A percentile compares a stretch with the other conserved stretches of the same genome.
These are phyloP conservation scores for Pseudorasbora parva DNA, from an alignment of 2,113 vertebrate genomes.

Conservation along the genomic window DNA sequence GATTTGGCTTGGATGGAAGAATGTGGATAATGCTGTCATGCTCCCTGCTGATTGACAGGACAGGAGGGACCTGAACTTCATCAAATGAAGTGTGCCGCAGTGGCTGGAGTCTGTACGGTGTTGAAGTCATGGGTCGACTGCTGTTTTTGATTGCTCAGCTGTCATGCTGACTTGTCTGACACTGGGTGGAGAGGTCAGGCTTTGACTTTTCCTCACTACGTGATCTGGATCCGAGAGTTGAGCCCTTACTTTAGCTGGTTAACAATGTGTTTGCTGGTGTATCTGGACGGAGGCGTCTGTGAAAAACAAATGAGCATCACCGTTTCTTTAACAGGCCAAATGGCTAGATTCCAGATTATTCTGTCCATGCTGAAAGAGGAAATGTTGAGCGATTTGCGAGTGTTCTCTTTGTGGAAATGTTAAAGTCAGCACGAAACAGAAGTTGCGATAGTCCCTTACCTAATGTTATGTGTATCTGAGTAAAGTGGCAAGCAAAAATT, in stretches of 20 bases:
- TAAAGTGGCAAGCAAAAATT: too few relatives aligned
- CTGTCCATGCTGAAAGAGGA: not conserved
- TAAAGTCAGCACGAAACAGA: too few relatives aligned
- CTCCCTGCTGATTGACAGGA: conserved; percentile 40
- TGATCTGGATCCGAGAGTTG: conserved; percentile 38
- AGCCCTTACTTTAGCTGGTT: not conserved
- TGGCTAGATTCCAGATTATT: not conserved
- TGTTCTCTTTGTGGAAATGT: not conserved
- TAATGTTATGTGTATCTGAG: too few relatives aligned
- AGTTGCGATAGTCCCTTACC: too few relatives aligned
- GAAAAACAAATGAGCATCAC: not conserved
- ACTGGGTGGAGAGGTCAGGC: conserved; percentile 61
- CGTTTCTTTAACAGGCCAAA: not conserved
- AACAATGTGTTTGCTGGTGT: conserved; percentile 6
- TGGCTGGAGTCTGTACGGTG: conserved; percentile 18
- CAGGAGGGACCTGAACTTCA: conserved; percentile 41
- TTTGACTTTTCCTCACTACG: conserved; percentile 38
- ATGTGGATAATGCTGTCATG: conserved; percentile 24
- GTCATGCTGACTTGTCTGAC: conserved; percentile 59
- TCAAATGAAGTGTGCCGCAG: conserved; percentile 37
- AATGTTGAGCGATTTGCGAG: not conserved
- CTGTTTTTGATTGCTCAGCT: conserved; percentile 62
- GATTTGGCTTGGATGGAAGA: conserved; percentile 1
- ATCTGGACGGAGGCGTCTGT: not conserved
- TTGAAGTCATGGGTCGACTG: conserved; percentile 39